Evolutionary conservation across 2,888 invertebrate species (phyloP).

Genomic region (Mythimna loreyi): DNA sequence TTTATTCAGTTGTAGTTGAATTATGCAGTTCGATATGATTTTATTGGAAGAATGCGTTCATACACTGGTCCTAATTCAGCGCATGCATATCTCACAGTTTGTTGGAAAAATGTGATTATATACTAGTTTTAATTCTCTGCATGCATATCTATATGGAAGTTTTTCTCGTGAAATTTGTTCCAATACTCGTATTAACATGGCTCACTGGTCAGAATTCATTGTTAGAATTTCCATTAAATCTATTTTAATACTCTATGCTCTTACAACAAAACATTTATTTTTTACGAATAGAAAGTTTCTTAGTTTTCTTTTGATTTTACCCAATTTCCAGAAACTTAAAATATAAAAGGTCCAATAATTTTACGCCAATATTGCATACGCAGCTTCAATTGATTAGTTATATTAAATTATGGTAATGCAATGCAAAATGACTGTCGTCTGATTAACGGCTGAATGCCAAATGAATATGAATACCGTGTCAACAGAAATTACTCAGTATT

Average conservation of each 20-base stretch:
- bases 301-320: neutral
- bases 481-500: constrained; percentile 19
- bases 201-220: neutral
- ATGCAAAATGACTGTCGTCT: constrained; percentile 47
- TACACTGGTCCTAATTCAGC: neutral
- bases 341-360: constrained; percentile 1
- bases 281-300: neutral
- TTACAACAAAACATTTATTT: neutral
- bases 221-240: neutral
- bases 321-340: constrained; percentile 4
- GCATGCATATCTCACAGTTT: neutral
- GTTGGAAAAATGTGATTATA: too few species aligned
- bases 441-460: constrained; percentile 28
- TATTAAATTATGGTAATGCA: constrained; percentile 55
- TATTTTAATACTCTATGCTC: neutral
- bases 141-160: neutral
- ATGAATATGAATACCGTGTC: constrained; percentile 31
- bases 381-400: constrained; percentile 51
- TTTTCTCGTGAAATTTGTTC: neutral
- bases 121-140: too few species aligned
- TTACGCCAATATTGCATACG: constrained; percentile 20
- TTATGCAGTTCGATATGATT: constrained; percentile 23
- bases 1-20: constrained; percentile 34
- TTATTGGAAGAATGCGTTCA: constrained; percentile 1
- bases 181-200: neutral